phyloP scores from a whole-genome alignment of 2,888 invertebrate genomes.

The Scotopteryx bipunctaria region DNA sequence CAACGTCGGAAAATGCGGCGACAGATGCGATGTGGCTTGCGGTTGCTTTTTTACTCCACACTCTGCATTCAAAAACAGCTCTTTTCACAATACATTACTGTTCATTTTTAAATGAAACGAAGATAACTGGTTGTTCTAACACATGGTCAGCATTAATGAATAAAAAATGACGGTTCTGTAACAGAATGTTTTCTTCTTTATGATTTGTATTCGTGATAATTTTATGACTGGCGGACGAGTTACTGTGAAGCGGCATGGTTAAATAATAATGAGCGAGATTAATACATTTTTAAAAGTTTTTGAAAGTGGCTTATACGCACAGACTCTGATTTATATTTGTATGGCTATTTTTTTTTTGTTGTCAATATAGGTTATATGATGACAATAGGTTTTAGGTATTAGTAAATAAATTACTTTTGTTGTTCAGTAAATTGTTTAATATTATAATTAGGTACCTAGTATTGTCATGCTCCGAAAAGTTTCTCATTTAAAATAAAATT shows the following conservation, averaged over 20 bases:
- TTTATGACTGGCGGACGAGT: constrained; percentile 14
- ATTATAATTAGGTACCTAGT: too few relatives aligned
- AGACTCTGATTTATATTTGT: background rate
- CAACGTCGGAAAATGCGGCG: constrained; percentile 55
- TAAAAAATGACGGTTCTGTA: constrained; percentile 32
- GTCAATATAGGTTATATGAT: background rate
- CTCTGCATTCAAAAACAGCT: constrained; percentile 29
- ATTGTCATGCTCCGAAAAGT: too few relatives aligned
- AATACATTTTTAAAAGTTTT: constrained; percentile 3
- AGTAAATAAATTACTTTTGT: too few relatives aligned
- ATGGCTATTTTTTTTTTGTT: background rate
- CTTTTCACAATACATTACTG: constrained; percentile 37
- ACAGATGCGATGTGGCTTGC: constrained; percentile 65
- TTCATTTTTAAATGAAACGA: constrained; percentile 23
- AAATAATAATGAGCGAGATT: constrained; percentile 16
- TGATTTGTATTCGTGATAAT: constrained; percentile 19
- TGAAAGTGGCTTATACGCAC: too few relatives aligned
- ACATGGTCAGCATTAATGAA: constrained; percentile 34
- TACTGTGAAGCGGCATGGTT: constrained; percentile 13
- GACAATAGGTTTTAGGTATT: too few relatives aligned
- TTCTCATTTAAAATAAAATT: constrained; percentile 8
- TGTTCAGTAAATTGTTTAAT: too few relatives aligned
- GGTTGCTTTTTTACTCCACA: constrained; percentile 43
- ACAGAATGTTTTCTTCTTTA: constrained; percentile 24
- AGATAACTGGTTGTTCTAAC: constrained; percentile 17